A percentile compares a stretch with the other conserved stretches of the same genome.
Conservation (phyloP, 2,113 vertebrate species). For the Isichthys henryi region DNA sequence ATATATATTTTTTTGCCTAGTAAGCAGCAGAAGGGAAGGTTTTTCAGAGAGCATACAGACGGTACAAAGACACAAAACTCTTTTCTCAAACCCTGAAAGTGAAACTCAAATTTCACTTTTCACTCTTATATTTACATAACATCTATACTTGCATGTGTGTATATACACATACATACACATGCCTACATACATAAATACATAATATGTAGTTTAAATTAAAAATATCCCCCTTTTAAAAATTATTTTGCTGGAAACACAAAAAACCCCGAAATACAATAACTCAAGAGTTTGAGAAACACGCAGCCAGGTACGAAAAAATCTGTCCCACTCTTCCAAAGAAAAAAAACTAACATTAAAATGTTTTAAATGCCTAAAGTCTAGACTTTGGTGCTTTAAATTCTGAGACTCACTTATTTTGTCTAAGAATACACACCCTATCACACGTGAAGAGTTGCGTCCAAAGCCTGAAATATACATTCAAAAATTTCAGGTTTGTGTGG, state of each 20-base stretch:
- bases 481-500: neutral
- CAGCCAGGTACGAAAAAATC: slow-evolving; percentile 27
- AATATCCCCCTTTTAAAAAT: slow-evolving; percentile 24
- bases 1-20: neutral
- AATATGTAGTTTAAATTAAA: slow-evolving; percentile 31
- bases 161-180: slow-evolving; percentile 35
- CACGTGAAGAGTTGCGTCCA: slow-evolving; percentile 22
- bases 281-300: slow-evolving; percentile 32
- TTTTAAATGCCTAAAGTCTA: slow-evolving; percentile 66
- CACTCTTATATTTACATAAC: slow-evolving; percentile 28
- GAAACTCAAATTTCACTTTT: slow-evolving; percentile 15
- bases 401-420: slow-evolving; percentile 56
- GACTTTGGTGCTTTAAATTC: slow-evolving; percentile 70
- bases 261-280: slow-evolving; percentile 28
- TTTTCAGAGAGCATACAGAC: neutral
- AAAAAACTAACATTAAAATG: slow-evolving; percentile 29
- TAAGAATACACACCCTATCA: slow-evolving; percentile 36
- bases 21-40: slow-evolving; percentile 7
- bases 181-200: slow-evolving; percentile 27
- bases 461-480: slow-evolving; percentile 25
- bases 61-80: slow-evolving; percentile 10
- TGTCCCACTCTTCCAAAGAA: slow-evolving; percentile 22
- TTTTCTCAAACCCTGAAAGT: slow-evolving; percentile 16
- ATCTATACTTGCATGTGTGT: neutral
- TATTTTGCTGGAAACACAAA: slow-evolving; percentile 39